These are phyloP conservation scores for Poeciliopsis retropinna DNA, from an alignment of 2,113 vertebrate genomes.

Conservation along the genomic window DNA sequence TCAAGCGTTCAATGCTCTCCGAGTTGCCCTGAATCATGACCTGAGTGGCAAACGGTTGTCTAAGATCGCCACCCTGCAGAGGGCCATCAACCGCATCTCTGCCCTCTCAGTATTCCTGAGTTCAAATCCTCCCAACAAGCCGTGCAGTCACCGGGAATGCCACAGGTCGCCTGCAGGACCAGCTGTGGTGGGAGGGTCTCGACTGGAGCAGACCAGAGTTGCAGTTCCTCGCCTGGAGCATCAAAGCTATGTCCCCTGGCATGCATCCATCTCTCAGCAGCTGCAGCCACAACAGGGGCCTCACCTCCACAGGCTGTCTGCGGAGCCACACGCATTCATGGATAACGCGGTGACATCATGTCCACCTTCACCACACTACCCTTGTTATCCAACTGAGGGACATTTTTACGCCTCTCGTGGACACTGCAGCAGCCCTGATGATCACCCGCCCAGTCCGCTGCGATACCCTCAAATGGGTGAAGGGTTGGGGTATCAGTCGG, in stretches of 20 bases:
- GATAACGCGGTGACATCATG: constrained; percentile 58
- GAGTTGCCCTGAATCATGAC: constrained; percentile 89
- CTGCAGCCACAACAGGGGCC: constrained; percentile 54
- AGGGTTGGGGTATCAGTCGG: constrained; percentile 62
- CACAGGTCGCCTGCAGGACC: constrained; percentile 26
- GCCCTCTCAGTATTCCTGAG: constrained; percentile 88
- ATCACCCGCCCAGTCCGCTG: constrained; percentile 61
- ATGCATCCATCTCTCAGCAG: constrained; percentile 59
- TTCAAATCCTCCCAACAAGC: constrained; percentile 61
- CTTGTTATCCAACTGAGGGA: constrained; percentile 68
- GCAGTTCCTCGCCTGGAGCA: constrained; percentile 51
- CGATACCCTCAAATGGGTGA: constrained; percentile 64
- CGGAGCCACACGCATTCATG: constrained; percentile 60
- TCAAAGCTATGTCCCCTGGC: constrained; percentile 73
- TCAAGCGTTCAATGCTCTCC: constrained; percentile 94
- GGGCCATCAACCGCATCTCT: constrained; percentile 92
- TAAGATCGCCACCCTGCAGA: constrained; percentile 93
- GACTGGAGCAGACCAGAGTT: constrained; percentile 44
- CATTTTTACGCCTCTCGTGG: constrained; percentile 63
- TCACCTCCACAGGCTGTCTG: constrained; percentile 50
- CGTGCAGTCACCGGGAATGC: constrained; percentile 85
- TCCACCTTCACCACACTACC: constrained; percentile 74
- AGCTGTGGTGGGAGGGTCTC: constrained; percentile 5
- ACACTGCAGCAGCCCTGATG: constrained; percentile 59
- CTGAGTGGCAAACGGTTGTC: constrained; percentile 92